Evolutionary conservation across 1,140 invertebrate species (phyloP), one percentile per base, ranked within the genome.

Genomic region (Scaptomyza montana): DNA sequence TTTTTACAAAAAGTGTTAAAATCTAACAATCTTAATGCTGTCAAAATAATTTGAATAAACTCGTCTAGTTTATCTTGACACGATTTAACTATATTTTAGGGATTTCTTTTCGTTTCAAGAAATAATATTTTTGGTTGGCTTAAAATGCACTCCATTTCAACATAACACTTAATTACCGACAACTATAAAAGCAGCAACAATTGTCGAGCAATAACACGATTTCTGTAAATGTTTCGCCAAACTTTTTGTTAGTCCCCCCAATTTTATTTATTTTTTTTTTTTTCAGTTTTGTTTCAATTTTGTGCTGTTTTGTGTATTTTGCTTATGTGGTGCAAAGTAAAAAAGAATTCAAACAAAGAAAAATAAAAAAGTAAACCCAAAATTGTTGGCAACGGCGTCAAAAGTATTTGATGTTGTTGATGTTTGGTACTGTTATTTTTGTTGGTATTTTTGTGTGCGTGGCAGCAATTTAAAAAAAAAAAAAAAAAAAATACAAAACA

Each of bases 171-270:
- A 59, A 63, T 70, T 70, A 63, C 33, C 64, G 70, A 41, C 13
- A 66, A 61, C 7, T 56, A 46, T 16, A 59, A 41, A 19, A 46
- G 41, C 43, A 39, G 16, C 39, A 66, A 56, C 63, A 65, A 74
- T 78, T 74, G 66, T 54, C 43, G 57, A 8, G 41, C 46, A 64
- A 73, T 80, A 80, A 77, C 53, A 67, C 67, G 68, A 74, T 77
- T 77, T 74, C 50, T 85, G 55, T 62, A 62, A 82, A 84, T 78
- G 68, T 74, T 82, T 82, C 39, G 12, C 12, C 0, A 66, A 73
- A 78, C 59, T 79, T 85, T 79, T 73, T 13, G 33, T 54, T 39
- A 49, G 21, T 28, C 57, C 51, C 39, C 45, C 7, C 13, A 50
- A 51, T 30, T 30, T 30, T 3, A 30, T 67, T 63, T n/a, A n/a